Conservation (phyloP, 2,113 vertebrate species). For the Dryoscopus gambensis region DNA sequence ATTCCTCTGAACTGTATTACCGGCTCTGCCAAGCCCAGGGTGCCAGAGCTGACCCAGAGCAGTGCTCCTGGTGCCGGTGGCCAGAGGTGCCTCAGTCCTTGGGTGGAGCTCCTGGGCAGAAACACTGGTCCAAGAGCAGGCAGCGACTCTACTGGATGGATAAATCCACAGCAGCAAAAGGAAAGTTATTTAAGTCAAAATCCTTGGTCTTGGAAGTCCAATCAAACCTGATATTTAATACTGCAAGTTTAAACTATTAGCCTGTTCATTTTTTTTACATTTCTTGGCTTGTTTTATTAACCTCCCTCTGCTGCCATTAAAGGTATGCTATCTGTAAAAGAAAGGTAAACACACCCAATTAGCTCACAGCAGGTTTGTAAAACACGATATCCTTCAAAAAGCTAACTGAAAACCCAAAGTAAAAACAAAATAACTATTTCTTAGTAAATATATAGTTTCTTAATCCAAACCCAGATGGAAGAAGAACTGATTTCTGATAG, state of each 20-base stretch:
- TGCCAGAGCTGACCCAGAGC: neutral
- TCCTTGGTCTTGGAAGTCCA: neutral
- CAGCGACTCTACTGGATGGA: neutral
- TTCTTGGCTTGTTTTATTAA: neutral
- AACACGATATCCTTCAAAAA: neutral
- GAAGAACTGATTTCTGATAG: neutral
- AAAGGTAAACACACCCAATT: neutral
- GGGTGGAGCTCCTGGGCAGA: neutral
- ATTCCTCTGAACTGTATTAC: neutral
- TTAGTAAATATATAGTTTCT: neutral
- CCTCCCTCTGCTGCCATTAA: neutral
- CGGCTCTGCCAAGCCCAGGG: neutral
- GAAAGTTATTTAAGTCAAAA: neutral
- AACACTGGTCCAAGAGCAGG: neutral
- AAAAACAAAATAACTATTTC: neutral
- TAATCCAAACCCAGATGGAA: neutral
- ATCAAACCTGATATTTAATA: neutral
- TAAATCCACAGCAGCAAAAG: neutral
- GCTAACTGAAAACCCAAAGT: neutral
- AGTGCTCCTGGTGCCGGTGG: fast-evolving
- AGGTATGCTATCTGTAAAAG: neutral
- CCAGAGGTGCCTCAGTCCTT: neutral
- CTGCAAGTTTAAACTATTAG: neutral
- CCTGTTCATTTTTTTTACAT: neutral
- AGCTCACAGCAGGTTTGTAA: neutral